Percentiles rank a stretch among this genome's conserved stretches.
These are phyloP conservation scores for Malacoraja senta DNA, from an alignment of 2,797 vertebrate species.

Conservation along the genomic window DNA sequence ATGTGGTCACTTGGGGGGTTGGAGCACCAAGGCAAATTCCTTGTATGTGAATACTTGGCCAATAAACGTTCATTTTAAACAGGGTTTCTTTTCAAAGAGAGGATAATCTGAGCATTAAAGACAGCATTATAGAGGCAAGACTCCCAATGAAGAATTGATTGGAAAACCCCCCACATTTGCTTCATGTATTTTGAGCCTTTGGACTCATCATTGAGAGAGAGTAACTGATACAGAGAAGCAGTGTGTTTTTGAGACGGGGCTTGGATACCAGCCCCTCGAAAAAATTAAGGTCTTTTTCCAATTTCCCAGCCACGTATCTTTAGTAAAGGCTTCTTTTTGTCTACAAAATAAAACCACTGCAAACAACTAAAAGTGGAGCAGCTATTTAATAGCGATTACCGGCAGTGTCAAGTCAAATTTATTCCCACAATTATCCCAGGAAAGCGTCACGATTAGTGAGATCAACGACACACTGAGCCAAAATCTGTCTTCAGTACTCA, in stretches of 20 bases:
- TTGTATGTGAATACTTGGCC: too few species aligned
- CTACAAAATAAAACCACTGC: too few species aligned
- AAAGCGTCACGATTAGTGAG: background rate
- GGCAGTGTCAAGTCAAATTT: background rate
- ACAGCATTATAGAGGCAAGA: background rate
- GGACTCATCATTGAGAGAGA: background rate
- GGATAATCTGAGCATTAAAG: conserved; percentile 19
- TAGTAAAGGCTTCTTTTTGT: too few species aligned
- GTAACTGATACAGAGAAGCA: background rate
- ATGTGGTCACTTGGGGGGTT: too few species aligned
- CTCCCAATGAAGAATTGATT: background rate
- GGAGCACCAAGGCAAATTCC: too few species aligned
- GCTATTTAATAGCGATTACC: background rate
- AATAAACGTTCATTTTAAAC: background rate
- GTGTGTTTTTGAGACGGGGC: too few species aligned
- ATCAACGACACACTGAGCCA: background rate
- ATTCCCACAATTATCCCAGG: background rate
- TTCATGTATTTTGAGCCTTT: background rate
- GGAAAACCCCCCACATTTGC: background rate
- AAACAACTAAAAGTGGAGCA: background rate
- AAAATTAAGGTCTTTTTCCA: too few species aligned
- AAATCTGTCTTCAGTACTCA: conserved; percentile 27
- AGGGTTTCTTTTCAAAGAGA: background rate
- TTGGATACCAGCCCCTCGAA: too few species aligned
- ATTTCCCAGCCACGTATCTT: too few species aligned